Base-by-base conservation (phyloP, 2,888 invertebrate species). In the Cosmorhoe ocellata region DNA sequence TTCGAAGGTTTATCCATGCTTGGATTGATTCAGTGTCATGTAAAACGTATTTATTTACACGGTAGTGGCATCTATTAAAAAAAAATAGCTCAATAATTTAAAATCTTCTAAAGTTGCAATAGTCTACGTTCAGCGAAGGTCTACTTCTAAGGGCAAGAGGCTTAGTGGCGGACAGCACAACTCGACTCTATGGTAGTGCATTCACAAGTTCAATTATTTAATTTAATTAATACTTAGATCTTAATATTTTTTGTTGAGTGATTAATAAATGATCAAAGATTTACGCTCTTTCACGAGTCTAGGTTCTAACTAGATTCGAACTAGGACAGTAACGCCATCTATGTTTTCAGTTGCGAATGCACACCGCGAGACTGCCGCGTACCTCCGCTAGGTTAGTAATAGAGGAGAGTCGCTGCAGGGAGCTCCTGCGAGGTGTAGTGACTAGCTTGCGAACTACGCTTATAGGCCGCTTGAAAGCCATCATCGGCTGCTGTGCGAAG, bases 351-450 rank as follows among this genome's bases (percentile, higher is more conserved):
- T 54, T 59, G 79, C 76, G 76, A 82, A 76, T 81, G 80, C 81
- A 81, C 82, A 58, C 74, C 66, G 40, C 57, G 63, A 69, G 63
- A 66, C 67, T 58, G 73, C 76, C 79, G 76, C 76, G 71, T 91
- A 91, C 91, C 91, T 91, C 91, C 67, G 88, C 63, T 71, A 91
- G 82, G 76, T 90, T 90, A 81, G 82, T 90, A 57, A 90, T 81
- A 71, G 90, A 88, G 68, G 90, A 86, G 62, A 88, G 83, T 64
- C 86, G 81, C 66, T 90, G 90, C 73, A 89, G 79, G 59, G 86
- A 90, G 62, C 77, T 81, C 81, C 87, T 84, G 69, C 89, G 84
- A 59, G 86, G 90, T 59, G 86, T 81, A 55, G 84, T 81, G 71
- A 90, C 89, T 73, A 91, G 86, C 80, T 88, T 90, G 77, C 90